Base-by-base conservation (phyloP, 2,888 invertebrate genomes). In the Lobophora halterata region DNA sequence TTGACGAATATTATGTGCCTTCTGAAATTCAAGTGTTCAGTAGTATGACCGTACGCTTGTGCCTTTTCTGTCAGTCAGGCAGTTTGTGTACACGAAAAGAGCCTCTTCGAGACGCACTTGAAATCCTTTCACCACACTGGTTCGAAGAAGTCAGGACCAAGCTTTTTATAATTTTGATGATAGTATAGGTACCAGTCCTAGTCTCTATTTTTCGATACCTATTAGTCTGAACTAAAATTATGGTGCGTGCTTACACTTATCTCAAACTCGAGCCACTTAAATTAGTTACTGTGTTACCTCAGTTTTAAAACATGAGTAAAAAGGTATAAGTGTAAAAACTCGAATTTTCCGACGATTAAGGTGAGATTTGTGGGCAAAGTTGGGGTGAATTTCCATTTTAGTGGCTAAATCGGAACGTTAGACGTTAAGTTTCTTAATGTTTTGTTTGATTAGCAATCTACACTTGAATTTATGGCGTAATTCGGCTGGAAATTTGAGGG, bases 361-460 rank as follows among this genome's bases (percentile, higher is more conserved):
- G 50, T 41, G 53, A 73, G 78, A 79, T 79, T 79, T 79, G 77
- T 76, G 66, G 58, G 18, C 31, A 44, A 75, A 79, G 61, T 77
- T 77, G 46, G 41, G 31, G 41, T 37, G 44, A 49, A 51, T 57
- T 61, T 58, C 55, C 58, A 49, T 41, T 35, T 48, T 51, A 32
- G 33, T 27, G 37, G 40, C 29, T 34, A 47, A 45, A 45, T 43
- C 30, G 35, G 43, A 10, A 49, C 44, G 35, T 44, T 19, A 36
- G 31, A 31, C 45, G 42, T 45, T 47, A 35, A 41, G 41, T 37
- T 42, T 25, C 32, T 37, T 37, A 37, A 43, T 38, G 37, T 30
- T 25, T 25, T 26, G 29, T 37, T 43, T 43, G 43, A 43, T 43
- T 43, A 38, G 33, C 21, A 33, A 33, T 43, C 43, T 33, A 33